Evolutionary conservation across 1,140 invertebrate genomes (phyloP), one percentile per base, ranked within the genome.

Genomic region (Pseudomyrmex flavicornis): DNA sequence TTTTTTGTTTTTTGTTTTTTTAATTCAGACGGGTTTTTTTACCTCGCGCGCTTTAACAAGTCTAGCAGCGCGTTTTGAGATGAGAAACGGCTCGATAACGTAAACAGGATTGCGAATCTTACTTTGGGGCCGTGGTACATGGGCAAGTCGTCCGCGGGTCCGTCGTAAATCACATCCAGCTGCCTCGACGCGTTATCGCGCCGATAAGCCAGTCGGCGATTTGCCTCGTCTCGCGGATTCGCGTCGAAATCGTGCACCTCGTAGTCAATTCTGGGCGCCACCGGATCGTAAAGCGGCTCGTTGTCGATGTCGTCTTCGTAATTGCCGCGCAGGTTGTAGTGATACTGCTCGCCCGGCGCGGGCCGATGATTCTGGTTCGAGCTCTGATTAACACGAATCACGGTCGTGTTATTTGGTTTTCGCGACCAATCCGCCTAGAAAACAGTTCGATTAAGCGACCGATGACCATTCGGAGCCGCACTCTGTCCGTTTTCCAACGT

Each of bases 181-280:
- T 90, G 62, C 77, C 88, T 35, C 35, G 35, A 88, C 15, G 74
- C 86, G 66, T 90, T 91, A 59, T 93, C 92, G n/a, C 92, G 91
- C 44, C 93, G 90, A 75, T 91, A 93, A 75, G 92, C 89, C 46
- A 92, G 84, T 13, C 93, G 90, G 10, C 92, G 89, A 88, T 93
- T 93, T 2, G 92, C 90, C 54, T 93, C 93, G 44, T 94, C 93
- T 8, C 89, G 88, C 0, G 93, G 93, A 89, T 94, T 94, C 0
- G 93, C 93, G 48, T 94, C 94, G 66, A 94, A 94, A 75, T 94
- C 93, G 82, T 94, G 94, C 9, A 92, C 91, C 69, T 94, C 93
- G 85, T 93, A 94, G 72, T 93, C 93, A 48, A 88, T 85, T 44
- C 91, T 89, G 1, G 94, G 92, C 2, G 93, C 91, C 7, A 94